Percentiles rank a stretch among this genome's conserved stretches.
phyloP scores from a whole-genome alignment of 2,113 vertebrate species.

The Thalassoma bifasciatum region DNA sequence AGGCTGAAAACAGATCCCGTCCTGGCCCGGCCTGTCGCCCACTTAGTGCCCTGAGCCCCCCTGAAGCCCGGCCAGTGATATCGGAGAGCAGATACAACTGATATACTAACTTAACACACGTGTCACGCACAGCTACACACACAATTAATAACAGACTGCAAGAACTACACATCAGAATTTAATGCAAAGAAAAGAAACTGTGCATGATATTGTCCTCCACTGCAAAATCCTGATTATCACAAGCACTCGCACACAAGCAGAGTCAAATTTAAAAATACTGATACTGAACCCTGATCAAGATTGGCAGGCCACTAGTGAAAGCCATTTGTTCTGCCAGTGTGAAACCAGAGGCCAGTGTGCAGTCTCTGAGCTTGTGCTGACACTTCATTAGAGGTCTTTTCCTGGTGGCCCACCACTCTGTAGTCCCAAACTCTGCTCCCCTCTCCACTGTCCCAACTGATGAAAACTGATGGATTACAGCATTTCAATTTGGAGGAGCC shows the following conservation, averaged over 20 bases:
- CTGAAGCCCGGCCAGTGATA: constrained; percentile 52
- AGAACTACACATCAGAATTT: constrained; percentile 41
- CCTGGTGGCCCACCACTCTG: constrained; percentile 55
- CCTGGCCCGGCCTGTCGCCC: constrained; percentile 71
- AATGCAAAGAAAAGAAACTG: constrained; percentile 35
- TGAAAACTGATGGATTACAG: constrained; percentile 83
- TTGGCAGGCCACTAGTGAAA: constrained; percentile 70
- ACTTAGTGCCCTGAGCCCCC: constrained; percentile 77
- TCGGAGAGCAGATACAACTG: constrained; percentile 70
- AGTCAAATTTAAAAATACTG: constrained; percentile 53
- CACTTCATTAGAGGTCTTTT: constrained; percentile 80
- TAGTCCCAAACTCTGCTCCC: constrained; percentile 25
- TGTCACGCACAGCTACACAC: constrained; percentile 70
- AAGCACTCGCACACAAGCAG: background rate
- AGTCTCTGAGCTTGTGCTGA: constrained; percentile 67
- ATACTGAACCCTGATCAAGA: constrained; percentile 68
- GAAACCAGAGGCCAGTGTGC: constrained; percentile 77
- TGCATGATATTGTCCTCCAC: constrained; percentile 3
- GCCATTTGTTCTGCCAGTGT: constrained; percentile 64
- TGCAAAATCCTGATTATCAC: constrained; percentile 32
- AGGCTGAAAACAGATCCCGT: constrained; percentile 80
- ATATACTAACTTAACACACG: constrained; percentile 72
- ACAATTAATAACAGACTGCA: constrained; percentile 41
- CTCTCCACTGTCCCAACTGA: constrained; percentile 72
- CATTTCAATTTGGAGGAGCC: constrained; percentile 76